Evolutionary conservation across 2,888 invertebrate genomes (phyloP).

Genomic region (Temnothorax unifasciatus): DNA sequence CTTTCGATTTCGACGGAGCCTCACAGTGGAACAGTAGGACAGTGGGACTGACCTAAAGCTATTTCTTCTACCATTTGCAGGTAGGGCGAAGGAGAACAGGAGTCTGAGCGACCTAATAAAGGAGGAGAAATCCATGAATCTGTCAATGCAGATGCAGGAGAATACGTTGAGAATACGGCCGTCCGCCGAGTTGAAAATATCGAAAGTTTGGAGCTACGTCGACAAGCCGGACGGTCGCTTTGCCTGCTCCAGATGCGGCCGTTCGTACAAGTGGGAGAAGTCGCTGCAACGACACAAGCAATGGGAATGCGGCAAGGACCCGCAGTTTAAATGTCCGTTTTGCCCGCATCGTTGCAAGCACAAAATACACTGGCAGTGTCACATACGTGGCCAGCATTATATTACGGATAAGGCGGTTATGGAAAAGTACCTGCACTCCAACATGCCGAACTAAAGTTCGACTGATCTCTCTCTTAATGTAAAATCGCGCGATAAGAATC

Average conservation of each 20-base stretch:
- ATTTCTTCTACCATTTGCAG: slow-evolving; percentile 79
- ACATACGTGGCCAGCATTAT: slow-evolving; percentile 87
- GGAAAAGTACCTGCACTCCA: slow-evolving; percentile 81
- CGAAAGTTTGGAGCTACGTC: slow-evolving; percentile 76
- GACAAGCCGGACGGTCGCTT: slow-evolving; percentile 85
- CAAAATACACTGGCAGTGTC: slow-evolving; percentile 87
- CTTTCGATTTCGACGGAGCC: slow-evolving; percentile 51
- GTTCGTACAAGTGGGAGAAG: slow-evolving; percentile 89
- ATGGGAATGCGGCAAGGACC: slow-evolving; percentile 87
- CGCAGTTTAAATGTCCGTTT: slow-evolving; percentile 86
- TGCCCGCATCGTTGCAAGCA: slow-evolving; percentile 86
- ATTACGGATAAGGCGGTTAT: slow-evolving; percentile 87
- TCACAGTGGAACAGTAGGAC: background rate
- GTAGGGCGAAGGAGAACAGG: slow-evolving; percentile 52
- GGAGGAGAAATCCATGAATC: slow-evolving; percentile 73
- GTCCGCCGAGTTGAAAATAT: slow-evolving; percentile 76
- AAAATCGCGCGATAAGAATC: too few species aligned
- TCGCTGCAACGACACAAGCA: slow-evolving; percentile 88
- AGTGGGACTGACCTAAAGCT: slow-evolving; percentile 78
- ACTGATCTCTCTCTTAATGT: too few species aligned
- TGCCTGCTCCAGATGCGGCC: slow-evolving; percentile 88
- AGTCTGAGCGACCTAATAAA: background rate
- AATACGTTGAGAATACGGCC: slow-evolving; percentile 68
- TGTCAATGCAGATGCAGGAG: slow-evolving; percentile 75
- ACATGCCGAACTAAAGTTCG: slow-evolving; percentile 68